phyloP scores from a whole-genome alignment of 1,140 invertebrate genomes.

The Lepidotrigona ventralis region DNA sequence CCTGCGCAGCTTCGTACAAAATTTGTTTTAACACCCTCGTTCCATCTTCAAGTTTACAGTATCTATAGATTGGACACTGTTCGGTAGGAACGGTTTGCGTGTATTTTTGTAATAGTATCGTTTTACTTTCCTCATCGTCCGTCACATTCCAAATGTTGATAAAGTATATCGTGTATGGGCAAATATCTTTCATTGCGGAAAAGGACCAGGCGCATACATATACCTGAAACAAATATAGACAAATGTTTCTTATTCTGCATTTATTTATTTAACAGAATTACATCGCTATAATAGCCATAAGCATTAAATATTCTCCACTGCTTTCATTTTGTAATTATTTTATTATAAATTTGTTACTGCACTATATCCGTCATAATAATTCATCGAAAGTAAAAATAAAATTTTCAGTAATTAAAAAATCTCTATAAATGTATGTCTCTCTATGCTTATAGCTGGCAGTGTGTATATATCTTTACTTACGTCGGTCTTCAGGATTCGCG shows the following conservation, averaged over 20 bases:
- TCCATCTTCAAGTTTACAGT: slow-evolving; percentile 60
- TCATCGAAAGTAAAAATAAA: too few relatives aligned
- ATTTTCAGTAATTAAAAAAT: too few relatives aligned
- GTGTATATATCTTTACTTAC: slow-evolving; percentile 31
- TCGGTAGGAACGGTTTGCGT: neutral
- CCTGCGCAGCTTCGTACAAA: neutral
- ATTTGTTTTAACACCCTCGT: slow-evolving; percentile 61
- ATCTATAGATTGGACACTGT: slow-evolving; percentile 54
- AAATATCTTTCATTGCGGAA: slow-evolving; percentile 13
- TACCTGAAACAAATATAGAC: slow-evolving; percentile 38
- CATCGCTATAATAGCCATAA: too few relatives aligned
- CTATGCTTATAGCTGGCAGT: neutral
- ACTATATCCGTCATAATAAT: too few relatives aligned
- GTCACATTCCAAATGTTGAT: slow-evolving; percentile 64
- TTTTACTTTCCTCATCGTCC: slow-evolving; percentile 50
- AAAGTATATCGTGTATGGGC: slow-evolving; percentile 67
- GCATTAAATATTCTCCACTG: neutral
- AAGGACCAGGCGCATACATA: slow-evolving; percentile 52
- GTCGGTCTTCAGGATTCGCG: slow-evolving; percentile 55
- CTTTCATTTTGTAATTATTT: too few relatives aligned
- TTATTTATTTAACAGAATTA: neutral
- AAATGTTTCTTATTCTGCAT: neutral
- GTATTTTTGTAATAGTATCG: slow-evolving; percentile 33
- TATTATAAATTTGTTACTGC: too few relatives aligned
- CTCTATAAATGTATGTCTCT: neutral